phyloP scores from a whole-genome alignment of 1,140 invertebrate genomes.

The Ylistrum balloti region DNA sequence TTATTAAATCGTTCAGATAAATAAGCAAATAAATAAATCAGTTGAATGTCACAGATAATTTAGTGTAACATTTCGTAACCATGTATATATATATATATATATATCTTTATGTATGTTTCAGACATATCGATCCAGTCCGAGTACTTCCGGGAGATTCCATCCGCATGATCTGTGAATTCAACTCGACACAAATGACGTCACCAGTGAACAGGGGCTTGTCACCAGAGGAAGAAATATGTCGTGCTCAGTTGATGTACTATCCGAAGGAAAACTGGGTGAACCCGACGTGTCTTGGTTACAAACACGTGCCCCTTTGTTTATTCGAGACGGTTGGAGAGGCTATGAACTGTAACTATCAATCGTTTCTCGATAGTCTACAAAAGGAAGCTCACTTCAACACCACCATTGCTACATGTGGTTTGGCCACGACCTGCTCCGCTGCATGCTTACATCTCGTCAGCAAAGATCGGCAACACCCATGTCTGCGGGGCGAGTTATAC shows the following conservation, averaged over 20 bases:
- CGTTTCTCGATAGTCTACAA: slow-evolving; percentile 42
- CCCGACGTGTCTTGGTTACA: slow-evolving; percentile 54
- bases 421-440: slow-evolving; percentile 32
- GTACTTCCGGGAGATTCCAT: slow-evolving; percentile 58
- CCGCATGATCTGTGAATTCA: slow-evolving; percentile 57
- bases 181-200: slow-evolving; percentile 41
- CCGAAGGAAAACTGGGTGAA: slow-evolving; percentile 57
- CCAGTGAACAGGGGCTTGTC: slow-evolving; percentile 41
- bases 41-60: too few species aligned
- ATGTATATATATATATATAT: too few species aligned
- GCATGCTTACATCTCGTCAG: slow-evolving; percentile 29
- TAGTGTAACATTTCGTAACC: too few species aligned
- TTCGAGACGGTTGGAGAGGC: slow-evolving; percentile 47
- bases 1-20: too few species aligned
- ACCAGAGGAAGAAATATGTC: slow-evolving; percentile 53
- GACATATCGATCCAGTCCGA: slow-evolving; percentile 51
- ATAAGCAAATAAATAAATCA: too few species aligned
- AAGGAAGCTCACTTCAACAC: not conserved
- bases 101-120: not conserved
- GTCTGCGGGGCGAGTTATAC: slow-evolving; percentile 56
- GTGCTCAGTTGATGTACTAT: slow-evolving; percentile 52
- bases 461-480: slow-evolving; percentile 18
- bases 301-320: slow-evolving; percentile 51
- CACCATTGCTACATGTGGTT: slow-evolving; percentile 45
- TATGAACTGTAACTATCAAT: slow-evolving; percentile 48